Base-by-base conservation (phyloP, 2,888 invertebrate species). In the Elysia crispata region DNA sequence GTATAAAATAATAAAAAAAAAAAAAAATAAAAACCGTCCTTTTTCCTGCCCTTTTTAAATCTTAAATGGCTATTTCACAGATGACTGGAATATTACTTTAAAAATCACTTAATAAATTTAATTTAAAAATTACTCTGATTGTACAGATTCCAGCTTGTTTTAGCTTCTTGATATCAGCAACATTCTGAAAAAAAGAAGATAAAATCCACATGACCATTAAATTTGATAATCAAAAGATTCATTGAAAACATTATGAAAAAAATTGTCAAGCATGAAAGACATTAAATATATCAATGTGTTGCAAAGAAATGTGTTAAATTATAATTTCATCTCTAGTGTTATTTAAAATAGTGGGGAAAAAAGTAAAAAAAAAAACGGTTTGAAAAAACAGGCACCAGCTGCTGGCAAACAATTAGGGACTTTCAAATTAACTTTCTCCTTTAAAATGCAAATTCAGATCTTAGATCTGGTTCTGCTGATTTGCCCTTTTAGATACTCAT, bases 61-160 rank as follows among this genome's bases (percentile, higher is more conserved):
- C n/a, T n/a, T n/a, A n/a, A n/a, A n/a, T n/a, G n/a, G n/a, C n/a
- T 41, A 41, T 11, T 6, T 41, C 41, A 41, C 41, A 67, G 1
- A n/a, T 67, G 31, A 31, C n/a, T 67, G 33, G 0, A 15, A 23
- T 67, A 11, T 15, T 6, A 30, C 31, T 33, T 67, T 0, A 15
- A 20, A n/a, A 28, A 31, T 25, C 1, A 30, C 67, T n/a, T 28
- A 11, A 8, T 15, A 41, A 15, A 64, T 11, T 23, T 76, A 3
- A 18, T 31, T 23, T 1, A 62, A 28, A n/a, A 18, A 67, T 85
- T 88, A 91, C 92, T 88, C 95, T 96, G 72, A 96, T 94, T 0
- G 96, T 96, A 88, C 95, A 96, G 87, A 96, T 95, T 84, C 96
- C 96, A 70, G 94, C 94, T 20, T 94, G 93, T 92, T 96, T 96